Percentiles rank a stretch among this genome's conserved stretches.
These are phyloP conservation scores for Nemotelus nigrinus DNA, from an alignment of 2,888 invertebrate genomes.

Conservation along the genomic window DNA sequence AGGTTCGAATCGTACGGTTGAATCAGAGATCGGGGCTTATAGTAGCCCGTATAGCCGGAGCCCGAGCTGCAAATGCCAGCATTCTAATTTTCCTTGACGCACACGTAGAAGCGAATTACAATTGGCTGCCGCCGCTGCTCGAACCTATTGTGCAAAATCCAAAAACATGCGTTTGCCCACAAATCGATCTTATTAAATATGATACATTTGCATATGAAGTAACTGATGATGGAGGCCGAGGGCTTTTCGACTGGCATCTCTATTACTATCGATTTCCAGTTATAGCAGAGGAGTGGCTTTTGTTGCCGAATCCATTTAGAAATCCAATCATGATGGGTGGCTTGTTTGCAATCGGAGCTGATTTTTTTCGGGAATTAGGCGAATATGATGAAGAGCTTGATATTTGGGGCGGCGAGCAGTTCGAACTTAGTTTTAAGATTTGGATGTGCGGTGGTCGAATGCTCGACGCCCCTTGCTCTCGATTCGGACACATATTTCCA, in stretches of 20 bases:
- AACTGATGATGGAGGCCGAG: constrained; percentile 92
- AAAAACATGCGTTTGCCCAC: constrained; percentile 91
- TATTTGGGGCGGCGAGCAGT: no score
- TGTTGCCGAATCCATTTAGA: constrained; percentile 63
- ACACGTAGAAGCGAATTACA: constrained; percentile 88
- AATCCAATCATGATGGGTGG: constrained; percentile 98
- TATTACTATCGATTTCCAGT: constrained; percentile 94
- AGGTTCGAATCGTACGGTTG: constrained; percentile 79
- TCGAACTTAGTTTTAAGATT: no score
- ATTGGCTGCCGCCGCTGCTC: constrained; percentile 91
- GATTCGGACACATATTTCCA: constrained; percentile 82
- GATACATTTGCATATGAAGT: constrained; percentile 93
- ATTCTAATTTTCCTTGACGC: constrained; percentile 90
- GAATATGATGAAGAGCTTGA: constrained; percentile 85
- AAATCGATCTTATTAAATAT: constrained; percentile 88
- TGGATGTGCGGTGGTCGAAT: no score
- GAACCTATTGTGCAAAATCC: constrained; percentile 89
- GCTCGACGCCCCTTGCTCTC: no score
- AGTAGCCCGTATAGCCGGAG: constrained; percentile 86
- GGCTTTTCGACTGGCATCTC: constrained; percentile 98
- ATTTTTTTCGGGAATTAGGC: constrained; percentile 96
- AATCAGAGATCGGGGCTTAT: constrained; percentile 83
- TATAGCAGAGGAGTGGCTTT: constrained; percentile 57
- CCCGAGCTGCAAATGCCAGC: constrained; percentile 77
- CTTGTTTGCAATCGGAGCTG: constrained; percentile 88